phyloP scores from a whole-genome alignment of 2,113 vertebrate species.

The Hemichromis elongatus region DNA sequence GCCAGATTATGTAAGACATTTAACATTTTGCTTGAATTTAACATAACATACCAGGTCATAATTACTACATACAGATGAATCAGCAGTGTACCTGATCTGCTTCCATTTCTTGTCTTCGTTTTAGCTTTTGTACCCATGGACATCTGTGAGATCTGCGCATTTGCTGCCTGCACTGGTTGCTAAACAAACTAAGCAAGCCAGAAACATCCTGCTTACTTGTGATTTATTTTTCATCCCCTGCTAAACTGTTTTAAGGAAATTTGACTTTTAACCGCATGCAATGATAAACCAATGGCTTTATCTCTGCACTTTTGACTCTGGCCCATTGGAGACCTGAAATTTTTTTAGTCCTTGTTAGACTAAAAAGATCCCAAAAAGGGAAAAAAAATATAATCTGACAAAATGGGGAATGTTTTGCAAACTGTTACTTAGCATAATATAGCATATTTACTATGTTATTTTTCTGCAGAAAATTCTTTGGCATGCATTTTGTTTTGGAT shows the following conservation, averaged over 20 bases:
- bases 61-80: not conserved
- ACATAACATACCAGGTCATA: not conserved
- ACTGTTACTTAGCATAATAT: slow-evolving; percentile 64
- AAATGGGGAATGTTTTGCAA: slow-evolving; percentile 3
- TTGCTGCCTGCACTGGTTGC: slow-evolving; percentile 83
- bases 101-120: not conserved
- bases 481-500: not conserved
- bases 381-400: not conserved
- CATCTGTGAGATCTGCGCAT: slow-evolving; percentile 82
- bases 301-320: not conserved
- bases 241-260: not conserved
- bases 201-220: not conserved
- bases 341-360: not conserved
- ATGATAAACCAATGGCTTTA: not conserved
- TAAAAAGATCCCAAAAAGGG: not conserved
- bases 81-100: not conserved
- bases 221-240: not conserved
- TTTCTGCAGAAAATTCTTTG: not conserved
- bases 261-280: not conserved
- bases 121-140: slow-evolving; percentile 59
- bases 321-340: not conserved
- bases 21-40: not conserved
- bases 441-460: not conserved
- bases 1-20: slow-evolving; percentile 68
- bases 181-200: slow-evolving; percentile 23